These are phyloP conservation scores for Artemia sinica DNA, from an alignment of 2,888 invertebrate genomes.

Conservation along the genomic window DNA sequence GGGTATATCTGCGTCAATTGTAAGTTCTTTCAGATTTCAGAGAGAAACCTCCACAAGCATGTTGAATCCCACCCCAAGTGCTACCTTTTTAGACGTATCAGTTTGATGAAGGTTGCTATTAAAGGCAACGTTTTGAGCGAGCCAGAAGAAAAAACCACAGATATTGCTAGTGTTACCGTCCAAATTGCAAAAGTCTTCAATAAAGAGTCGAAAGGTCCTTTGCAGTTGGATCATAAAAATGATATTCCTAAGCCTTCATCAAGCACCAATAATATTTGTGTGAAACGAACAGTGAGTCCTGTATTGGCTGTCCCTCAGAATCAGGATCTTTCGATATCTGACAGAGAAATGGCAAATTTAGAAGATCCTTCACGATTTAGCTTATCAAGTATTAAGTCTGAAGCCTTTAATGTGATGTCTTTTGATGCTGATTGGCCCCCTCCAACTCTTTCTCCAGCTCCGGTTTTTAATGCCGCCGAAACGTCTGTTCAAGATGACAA, in stretches of 20 bases:
- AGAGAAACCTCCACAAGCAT: slow-evolving; percentile 44
- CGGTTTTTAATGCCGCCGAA: background rate
- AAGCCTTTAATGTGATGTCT: no score
- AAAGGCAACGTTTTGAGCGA: background rate
- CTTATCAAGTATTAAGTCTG: no score
- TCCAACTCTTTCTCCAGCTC: background rate
- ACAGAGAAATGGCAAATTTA: background rate
- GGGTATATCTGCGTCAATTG: slow-evolving; percentile 53
- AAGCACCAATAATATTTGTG: background rate
- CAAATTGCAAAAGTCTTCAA: slow-evolving; percentile 29
- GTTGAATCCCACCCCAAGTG: slow-evolving; percentile 29
- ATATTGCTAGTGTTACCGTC: slow-evolving; percentile 35
- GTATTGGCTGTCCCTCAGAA: background rate
- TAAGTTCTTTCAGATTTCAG: slow-evolving; percentile 50
- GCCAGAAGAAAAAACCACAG: slow-evolving; percentile 34
- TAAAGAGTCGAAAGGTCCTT: background rate
- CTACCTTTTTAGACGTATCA: background rate
- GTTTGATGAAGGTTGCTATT: background rate
- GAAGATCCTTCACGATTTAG: background rate
- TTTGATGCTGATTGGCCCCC: background rate
- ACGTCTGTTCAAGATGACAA: background rate
- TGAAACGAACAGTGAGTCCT: background rate
- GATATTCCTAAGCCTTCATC: background rate
- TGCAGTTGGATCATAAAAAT: background rate
- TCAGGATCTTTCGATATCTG: background rate